phyloP scores from a whole-genome alignment of 2,797 vertebrate genomes.

The Centropyge bicolor region DNA sequence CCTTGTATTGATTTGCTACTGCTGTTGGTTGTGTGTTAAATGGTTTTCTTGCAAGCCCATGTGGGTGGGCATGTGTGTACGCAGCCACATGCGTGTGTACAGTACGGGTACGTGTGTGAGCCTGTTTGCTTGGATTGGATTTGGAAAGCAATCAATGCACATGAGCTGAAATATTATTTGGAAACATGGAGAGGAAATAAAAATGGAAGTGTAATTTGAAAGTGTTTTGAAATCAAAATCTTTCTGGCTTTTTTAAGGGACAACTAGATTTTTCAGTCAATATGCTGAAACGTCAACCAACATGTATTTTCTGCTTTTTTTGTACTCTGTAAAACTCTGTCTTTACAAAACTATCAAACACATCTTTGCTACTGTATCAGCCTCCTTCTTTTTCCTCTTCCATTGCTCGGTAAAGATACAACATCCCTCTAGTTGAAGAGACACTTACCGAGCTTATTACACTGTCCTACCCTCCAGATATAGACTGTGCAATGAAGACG shows the following conservation, averaged over 20 bases:
- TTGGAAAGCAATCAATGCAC: constrained; percentile 48
- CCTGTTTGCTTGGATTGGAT: constrained; percentile 21
- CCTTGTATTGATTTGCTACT: constrained; percentile 40
- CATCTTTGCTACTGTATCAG: not conserved
- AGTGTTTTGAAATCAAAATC: not conserved
- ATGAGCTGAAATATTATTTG: constrained; percentile 13
- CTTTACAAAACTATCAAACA: not conserved
- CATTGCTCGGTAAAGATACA: not conserved
- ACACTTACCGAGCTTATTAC: not conserved
- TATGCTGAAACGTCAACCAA: not conserved
- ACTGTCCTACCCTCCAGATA: not conserved
- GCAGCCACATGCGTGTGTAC: constrained; percentile 3
- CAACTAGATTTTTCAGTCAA: not conserved
- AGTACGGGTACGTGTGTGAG: not conserved
- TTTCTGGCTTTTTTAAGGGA: not conserved
- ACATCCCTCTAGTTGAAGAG: not conserved
- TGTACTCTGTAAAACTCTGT: not conserved
- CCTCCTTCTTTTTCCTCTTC: not conserved
- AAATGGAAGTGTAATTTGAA: not conserved
- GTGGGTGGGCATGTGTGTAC: constrained; percentile 17
- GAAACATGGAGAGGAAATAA: constrained; percentile 3
- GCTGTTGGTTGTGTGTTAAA: constrained; percentile 26
- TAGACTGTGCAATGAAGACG: not conserved
- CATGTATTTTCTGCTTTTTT: not conserved
- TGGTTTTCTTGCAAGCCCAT: constrained; percentile 1